Conservation (phyloP, 2,797 vertebrate species). For the Acanthurus lineatus region DNA sequence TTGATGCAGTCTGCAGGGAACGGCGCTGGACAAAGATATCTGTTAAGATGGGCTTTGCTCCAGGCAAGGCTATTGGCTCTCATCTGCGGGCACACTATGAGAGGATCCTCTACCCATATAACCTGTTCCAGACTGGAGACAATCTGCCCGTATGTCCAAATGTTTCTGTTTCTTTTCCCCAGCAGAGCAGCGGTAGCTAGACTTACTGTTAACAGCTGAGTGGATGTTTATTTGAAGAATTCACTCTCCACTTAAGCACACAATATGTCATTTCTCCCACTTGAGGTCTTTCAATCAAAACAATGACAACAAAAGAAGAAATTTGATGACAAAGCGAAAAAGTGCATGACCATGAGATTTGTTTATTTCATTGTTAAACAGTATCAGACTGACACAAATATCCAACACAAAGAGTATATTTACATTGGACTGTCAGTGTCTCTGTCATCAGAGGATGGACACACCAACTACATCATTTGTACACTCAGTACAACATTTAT, state of each 20-base stretch:
- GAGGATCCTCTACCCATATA: slow-evolving; percentile 96
- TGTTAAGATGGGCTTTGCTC: slow-evolving; percentile 96
- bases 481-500: not conserved
- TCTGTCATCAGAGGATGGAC: not conserved
- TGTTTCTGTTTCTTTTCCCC: slow-evolving; percentile 16
- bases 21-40: slow-evolving; percentile 98
- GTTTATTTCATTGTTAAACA: no score
- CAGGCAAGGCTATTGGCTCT: slow-evolving; percentile 96
- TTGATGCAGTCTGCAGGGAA: slow-evolving; percentile 95
- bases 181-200: slow-evolving; percentile 15
- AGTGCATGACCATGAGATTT: no score
- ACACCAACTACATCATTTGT: not conserved
- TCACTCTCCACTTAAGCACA: not conserved
- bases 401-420: not conserved
- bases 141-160: slow-evolving; percentile 89
- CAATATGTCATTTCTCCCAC: no score
- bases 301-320: no score
- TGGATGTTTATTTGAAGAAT: slow-evolving; percentile 23
- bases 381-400: not conserved
- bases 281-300: no score
- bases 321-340: no score
- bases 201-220: slow-evolving; percentile 15
- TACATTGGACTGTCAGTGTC: not conserved
- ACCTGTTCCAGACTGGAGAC: slow-evolving; percentile 93
- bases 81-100: slow-evolving; percentile 96